A percentile compares a stretch with the other conserved stretches of the same genome.
Evolutionary conservation across 2,888 invertebrate genomes (phyloP).

Genomic region (Lycophotia porphyrea): DNA sequence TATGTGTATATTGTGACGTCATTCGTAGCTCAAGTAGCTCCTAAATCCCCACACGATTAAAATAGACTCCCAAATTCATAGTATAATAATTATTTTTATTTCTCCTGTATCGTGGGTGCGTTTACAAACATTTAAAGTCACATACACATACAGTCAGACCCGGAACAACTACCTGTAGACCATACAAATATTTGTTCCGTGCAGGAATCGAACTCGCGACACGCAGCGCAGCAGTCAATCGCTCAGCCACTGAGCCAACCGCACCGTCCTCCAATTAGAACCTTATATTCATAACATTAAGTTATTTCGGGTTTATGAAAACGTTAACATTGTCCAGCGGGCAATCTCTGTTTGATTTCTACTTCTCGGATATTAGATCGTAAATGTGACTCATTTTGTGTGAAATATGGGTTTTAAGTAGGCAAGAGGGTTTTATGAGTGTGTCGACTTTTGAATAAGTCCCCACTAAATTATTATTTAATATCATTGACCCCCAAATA

Average conservation of each 20-base stretch:
- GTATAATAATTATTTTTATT: too few relatives aligned
- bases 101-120: too few relatives aligned
- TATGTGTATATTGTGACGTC: background rate
- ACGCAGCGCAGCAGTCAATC: too few relatives aligned
- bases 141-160: too few relatives aligned
- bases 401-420: slow-evolving; percentile 65
- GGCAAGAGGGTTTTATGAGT: background rate
- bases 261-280: too few relatives aligned
- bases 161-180: too few relatives aligned
- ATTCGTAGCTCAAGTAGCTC: slow-evolving; percentile 7
- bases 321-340: slow-evolving; percentile 17
- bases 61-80: slow-evolving; percentile 9
- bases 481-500: background rate
- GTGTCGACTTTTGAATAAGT: slow-evolving; percentile 5
- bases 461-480: slow-evolving; percentile 4
- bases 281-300: slow-evolving; percentile 24
- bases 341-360: slow-evolving; percentile 64
- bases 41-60: background rate
- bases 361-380: slow-evolving; percentile 70
- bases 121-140: too few relatives aligned
- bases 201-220: too few relatives aligned
- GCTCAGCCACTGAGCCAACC: too few relatives aligned
- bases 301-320: slow-evolving; percentile 20
- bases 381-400: slow-evolving; percentile 64
- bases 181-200: too few relatives aligned